A percentile compares a stretch with the other conserved stretches of the same genome.
Evolutionary conservation across 2,113 vertebrate genomes (phyloP).

Genomic region (Crocuta crocuta): DNA sequence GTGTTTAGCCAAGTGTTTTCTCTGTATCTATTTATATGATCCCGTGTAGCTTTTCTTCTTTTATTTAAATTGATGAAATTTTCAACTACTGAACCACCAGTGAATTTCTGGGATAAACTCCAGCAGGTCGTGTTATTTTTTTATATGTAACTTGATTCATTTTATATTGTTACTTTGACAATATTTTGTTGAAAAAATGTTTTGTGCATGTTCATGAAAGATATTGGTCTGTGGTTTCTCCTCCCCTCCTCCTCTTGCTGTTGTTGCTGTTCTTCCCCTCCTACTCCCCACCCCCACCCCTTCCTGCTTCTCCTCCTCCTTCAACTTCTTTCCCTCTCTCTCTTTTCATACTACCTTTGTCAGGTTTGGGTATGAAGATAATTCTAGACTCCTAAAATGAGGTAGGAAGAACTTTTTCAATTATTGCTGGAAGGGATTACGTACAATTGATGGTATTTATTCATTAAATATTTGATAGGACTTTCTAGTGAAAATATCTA

Average conservation of each 20-base stretch:
- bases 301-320: background rate
- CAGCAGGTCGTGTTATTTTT: background rate
- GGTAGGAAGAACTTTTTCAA: background rate
- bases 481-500: background rate
- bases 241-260: background rate
- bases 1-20: background rate
- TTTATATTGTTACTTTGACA: background rate
- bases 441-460: background rate
- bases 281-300: too few relatives aligned
- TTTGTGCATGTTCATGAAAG: background rate
- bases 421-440: slow-evolving; percentile 3
- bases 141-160: background rate
- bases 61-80: background rate
- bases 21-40: background rate
- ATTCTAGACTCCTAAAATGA: background rate
- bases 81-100: background rate
- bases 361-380: background rate
- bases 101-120: background rate
- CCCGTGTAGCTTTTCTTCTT: background rate
- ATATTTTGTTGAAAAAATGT: background rate
- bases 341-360: background rate
- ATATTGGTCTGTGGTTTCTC: background rate
- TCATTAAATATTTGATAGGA: slow-evolving; percentile 5
- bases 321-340: too few relatives aligned
- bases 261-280: background rate